phyloP scores from a whole-genome alignment of 2,113 vertebrate species.

The Diadophis punctatus region DNA sequence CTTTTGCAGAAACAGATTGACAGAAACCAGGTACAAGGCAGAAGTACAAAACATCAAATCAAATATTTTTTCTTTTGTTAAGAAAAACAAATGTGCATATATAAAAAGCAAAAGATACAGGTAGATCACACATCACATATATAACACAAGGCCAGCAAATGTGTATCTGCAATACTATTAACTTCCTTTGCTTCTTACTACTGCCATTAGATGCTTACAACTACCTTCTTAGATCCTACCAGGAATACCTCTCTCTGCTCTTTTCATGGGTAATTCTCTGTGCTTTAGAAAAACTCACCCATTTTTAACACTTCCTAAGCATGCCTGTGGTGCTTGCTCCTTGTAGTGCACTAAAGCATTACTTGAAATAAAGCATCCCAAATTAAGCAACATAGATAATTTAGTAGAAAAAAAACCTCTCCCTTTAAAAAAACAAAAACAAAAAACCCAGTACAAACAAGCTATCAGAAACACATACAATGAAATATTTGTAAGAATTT shows the following conservation, averaged over 20 bases:
- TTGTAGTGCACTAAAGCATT: neutral
- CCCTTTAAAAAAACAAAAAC: neutral
- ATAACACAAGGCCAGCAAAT: neutral
- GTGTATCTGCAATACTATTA: neutral
- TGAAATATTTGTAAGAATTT: slow-evolving; percentile 45
- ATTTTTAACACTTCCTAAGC: neutral
- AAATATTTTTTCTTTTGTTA: neutral
- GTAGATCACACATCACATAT: neutral
- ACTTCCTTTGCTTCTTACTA: neutral
- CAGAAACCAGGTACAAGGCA: neutral
- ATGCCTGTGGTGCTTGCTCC: neutral
- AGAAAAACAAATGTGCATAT: neutral
- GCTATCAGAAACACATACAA: slow-evolving; percentile 2
- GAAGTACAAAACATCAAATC: neutral
- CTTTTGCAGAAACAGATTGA: neutral
- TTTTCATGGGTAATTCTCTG: neutral
- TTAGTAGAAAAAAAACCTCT: neutral
- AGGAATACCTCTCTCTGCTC: neutral
- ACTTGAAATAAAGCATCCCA: neutral
- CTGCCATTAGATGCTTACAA: neutral
- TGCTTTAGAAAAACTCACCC: neutral
- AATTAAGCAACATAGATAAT: neutral
- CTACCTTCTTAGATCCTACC: neutral
- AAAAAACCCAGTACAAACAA: neutral
- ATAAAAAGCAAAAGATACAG: neutral